phyloP scores from a whole-genome alignment of 2,888 invertebrate genomes.

The Cetonia aurata region DNA sequence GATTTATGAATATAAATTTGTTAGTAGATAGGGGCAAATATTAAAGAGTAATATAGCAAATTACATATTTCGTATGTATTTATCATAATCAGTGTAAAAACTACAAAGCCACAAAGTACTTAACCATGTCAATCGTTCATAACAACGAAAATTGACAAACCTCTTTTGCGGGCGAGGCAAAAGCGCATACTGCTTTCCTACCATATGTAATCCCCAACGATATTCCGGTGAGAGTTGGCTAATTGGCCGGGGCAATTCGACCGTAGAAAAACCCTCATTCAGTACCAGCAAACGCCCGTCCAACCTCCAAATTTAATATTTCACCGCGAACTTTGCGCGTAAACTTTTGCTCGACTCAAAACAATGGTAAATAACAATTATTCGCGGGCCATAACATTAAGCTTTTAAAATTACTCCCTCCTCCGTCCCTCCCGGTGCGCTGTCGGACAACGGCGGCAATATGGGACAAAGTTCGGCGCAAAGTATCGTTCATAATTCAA shows the following conservation, averaged over 20 bases:
- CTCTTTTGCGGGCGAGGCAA: too few relatives aligned
- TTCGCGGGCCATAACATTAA: slow-evolving; percentile 32
- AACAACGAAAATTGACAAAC: too few relatives aligned
- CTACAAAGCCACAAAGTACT: too few relatives aligned
- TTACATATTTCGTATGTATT: too few relatives aligned
- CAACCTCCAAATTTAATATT: slow-evolving; percentile 29
- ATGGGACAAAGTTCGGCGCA: slow-evolving; percentile 14
- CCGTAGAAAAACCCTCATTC: background rate
- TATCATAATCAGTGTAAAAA: too few relatives aligned
- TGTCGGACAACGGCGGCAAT: background rate
- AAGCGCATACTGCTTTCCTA: too few relatives aligned
- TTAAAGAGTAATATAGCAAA: too few relatives aligned
- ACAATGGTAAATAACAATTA: slow-evolving; percentile 40
- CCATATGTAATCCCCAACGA: slow-evolving; percentile 1
- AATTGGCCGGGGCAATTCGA: slow-evolving; percentile 18
- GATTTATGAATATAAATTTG: too few relatives aligned
- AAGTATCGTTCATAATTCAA: slow-evolving; percentile 16
- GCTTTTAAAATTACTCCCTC: slow-evolving; percentile 31
- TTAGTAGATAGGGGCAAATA: too few relatives aligned
- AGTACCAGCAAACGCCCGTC: background rate
- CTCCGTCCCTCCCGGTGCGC: background rate
- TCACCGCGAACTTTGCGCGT: background rate
- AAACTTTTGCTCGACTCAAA: slow-evolving; percentile 29
- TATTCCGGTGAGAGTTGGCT: slow-evolving; percentile 6
- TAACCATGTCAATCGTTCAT: too few relatives aligned